Base-by-base conservation (phyloP, 2,113 vertebrate genomes). In the Erythrolamprus reginae region DNA sequence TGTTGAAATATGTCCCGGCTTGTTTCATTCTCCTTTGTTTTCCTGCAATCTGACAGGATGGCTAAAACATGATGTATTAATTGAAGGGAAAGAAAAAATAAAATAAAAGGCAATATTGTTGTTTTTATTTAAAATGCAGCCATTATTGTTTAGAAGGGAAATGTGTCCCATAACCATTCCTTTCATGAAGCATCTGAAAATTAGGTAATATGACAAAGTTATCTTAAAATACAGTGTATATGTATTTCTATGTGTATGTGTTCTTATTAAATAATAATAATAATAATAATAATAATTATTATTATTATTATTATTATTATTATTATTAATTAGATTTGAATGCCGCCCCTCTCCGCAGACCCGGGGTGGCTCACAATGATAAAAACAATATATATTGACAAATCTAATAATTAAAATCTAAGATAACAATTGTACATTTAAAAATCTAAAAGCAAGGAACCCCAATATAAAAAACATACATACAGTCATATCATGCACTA, bases 1-100 rank as follows among this genome's bases (percentile, higher is more conserved):
- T 95, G 95, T 89, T 95, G 93, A 97, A 95, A 92, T 96, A 92
- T 96, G 92, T 96, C 95, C 95, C 91, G 88, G 86, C 90, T 94
- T 95, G 95, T 92, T 93, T 96, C 89, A 94, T 95, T 95, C 87
- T 93, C 91, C 88, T 95, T 94, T 93, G 94, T 97, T 95, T 96
- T 95, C 95, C 85, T 95, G 95, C 95, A 94, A 94, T 92, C 88
- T 95, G 93, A 95, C 95, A 94, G 91, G 92, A 82, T 70, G 96
- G 94, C 95, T 94, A 95, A 92, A 94, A 93, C 89, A 94, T 94
- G 94, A 96, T 95, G 94, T 92, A 92, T 92, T 96, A 86, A 87
- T 85, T 89, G 7, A 89, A 92, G 93, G 94, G 95, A 92, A 88
- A 89, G 51, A 1, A 77, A 77, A 42, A 77, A 90, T 92, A 23